These are phyloP conservation scores for Papilio elwesi DNA, from an alignment of 2,888 invertebrate species.

Conservation along the genomic window DNA sequence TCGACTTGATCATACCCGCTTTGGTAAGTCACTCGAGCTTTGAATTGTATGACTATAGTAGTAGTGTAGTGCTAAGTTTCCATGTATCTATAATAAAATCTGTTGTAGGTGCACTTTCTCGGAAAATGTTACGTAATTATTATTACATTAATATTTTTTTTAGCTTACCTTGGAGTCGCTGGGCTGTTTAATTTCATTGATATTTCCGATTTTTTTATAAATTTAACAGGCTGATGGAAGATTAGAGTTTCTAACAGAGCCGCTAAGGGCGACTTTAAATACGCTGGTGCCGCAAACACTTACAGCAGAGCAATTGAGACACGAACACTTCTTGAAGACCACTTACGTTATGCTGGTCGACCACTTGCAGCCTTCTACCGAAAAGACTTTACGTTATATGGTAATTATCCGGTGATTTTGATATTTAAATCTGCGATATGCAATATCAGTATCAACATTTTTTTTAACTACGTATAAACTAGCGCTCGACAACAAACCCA, in stretches of 20 bases:
- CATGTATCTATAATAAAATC: no score
- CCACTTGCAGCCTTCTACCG: conserved; percentile 73
- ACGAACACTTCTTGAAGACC: conserved; percentile 75
- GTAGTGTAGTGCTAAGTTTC: no score
- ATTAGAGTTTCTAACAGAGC: conserved; percentile 75
- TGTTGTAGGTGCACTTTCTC: no score
- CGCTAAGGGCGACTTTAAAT: conserved; percentile 67
- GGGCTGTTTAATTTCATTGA: no score
- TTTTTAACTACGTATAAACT: no score
- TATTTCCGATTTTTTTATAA: no score
- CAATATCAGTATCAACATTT: no score
- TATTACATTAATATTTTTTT: no score
- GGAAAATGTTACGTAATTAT: no score
- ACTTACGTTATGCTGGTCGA: conserved; percentile 76
- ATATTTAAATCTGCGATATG: not conserved
- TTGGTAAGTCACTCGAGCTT: conserved; percentile 71
- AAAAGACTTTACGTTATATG: conserved; percentile 74
- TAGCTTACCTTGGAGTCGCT: no score
- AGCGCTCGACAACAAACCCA: no score
- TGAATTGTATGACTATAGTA: not conserved
- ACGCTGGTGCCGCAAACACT: conserved; percentile 68
- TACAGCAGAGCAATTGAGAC: conserved; percentile 71
- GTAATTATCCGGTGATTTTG: conserved; percentile 48
- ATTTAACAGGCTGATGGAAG: conserved; percentile 73
- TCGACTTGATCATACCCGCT: conserved; percentile 89